Evolutionary conservation across 2,797 vertebrate species (phyloP).

Genomic region (Microcaecilia unicolor): DNA sequence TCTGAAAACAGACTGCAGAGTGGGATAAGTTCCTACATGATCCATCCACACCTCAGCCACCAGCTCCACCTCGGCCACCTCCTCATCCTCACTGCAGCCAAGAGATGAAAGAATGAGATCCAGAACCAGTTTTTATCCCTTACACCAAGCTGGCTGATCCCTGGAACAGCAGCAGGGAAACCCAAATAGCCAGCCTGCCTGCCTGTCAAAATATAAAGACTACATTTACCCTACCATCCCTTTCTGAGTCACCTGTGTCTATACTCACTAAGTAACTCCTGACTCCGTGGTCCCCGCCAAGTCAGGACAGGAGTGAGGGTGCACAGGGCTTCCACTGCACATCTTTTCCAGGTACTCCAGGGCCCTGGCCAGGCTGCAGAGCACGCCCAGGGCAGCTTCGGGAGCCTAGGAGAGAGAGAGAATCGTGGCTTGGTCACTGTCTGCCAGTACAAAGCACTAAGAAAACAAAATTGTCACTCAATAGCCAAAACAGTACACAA

Average conservation of each 20-base stretch:
- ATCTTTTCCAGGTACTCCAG: constrained; percentile 14
- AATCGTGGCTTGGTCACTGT: no score
- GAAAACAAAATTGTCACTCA: no score
- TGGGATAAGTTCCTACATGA: constrained; percentile 11
- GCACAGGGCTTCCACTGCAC: not conserved
- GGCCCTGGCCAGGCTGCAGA: constrained; percentile 4
- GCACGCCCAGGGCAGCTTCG: not conserved
- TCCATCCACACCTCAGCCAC: constrained; percentile 43
- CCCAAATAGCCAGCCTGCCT: no score
- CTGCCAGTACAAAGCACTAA: no score
- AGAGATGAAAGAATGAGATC: no score
- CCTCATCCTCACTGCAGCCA: constrained; percentile 17
- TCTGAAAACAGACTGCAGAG: constrained; percentile 5
- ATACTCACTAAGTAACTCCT: not conserved
- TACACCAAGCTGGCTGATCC: no score
- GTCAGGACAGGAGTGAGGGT: not conserved
- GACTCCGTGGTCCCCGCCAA: not conserved
- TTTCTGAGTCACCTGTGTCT: no score
- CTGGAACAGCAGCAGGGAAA: no score
- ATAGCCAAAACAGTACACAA: no score
- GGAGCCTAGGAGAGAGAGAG: not conserved
- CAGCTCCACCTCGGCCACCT: constrained; percentile 37
- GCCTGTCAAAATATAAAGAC: no score
- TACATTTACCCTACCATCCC: no score
- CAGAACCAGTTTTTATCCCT: no score